Base-by-base conservation (phyloP, 2,113 vertebrate species). In the Ancistrus triradiatus region DNA sequence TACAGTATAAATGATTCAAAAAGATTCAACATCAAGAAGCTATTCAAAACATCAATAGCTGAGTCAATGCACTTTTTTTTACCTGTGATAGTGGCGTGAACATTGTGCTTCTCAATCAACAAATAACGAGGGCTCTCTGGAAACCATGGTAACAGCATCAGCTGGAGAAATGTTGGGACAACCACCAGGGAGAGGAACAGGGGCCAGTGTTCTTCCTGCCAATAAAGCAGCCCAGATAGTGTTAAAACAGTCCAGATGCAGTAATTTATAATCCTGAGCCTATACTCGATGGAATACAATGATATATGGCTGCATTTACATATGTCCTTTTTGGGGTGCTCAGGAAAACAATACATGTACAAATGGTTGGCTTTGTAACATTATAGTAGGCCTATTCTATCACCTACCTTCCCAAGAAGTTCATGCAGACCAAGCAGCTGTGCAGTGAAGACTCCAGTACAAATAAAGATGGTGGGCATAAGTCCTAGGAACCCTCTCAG, bases 61-160 rank as follows among this genome's bases (percentile, higher is more conserved):
- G 1, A 33, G 31, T 33, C 6, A 33, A 33, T 7, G 28, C 28
- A 33, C 4, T 8, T 33, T 33, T 33, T 5, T 33, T 33, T 33
- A 33, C 93, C 92, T 70, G 83, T 83, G n/a, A 91, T 89, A 21
- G 93, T 89, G 33, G 86, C 86, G 0, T 80, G 85, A 68, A 93
- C 0, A 0, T 95, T 87, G 0, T 88, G 84, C 73, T 87, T 94
- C 77, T 95, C 92, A 44, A 95, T 94, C 61, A 95, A 85, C 68
- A 95, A 83, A 79, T 93, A 94, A 4, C 93, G 84, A 0, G 93
- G 93, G 63, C 93, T 95, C 80, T 95, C 92, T 0, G 92, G 92
- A 75, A 95, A 95, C 88, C 91, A 93, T 43, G 85, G 91, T 73
- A 95, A 84, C 68, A 93, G 68, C 71, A 91, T 68, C 50, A 95